Evolutionary conservation across 2,888 invertebrate species (phyloP).

Genomic region (Harmothoe impar): DNA sequence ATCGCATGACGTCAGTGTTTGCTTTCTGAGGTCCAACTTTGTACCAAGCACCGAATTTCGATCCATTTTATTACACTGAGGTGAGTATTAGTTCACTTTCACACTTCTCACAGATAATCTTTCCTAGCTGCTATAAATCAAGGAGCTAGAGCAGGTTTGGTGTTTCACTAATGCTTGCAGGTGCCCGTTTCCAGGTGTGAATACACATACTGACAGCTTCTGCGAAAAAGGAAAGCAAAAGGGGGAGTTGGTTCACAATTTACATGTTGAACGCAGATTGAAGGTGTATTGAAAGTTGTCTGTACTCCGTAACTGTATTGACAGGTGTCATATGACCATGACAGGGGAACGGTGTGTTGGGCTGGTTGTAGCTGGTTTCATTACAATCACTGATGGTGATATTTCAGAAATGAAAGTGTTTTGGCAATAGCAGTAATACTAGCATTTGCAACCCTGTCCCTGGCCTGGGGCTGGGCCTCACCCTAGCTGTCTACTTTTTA

Average conservation of each 20-base stretch:
- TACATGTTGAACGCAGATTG: not conserved
- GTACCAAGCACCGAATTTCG: not conserved
- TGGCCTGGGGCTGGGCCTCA: too few species aligned
- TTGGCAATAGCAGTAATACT: too few species aligned
- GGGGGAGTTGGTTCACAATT: conserved; percentile 1
- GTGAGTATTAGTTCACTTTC: not conserved
- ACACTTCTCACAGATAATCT: not conserved
- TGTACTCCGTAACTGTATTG: too few species aligned
- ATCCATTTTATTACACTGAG: not conserved
- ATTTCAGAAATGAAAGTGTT: too few species aligned
- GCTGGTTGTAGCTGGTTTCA: too few species aligned
- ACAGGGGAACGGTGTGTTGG: too few species aligned
- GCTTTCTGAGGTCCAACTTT: conserved; percentile 6
- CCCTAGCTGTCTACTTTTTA: too few species aligned
- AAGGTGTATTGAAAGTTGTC: not conserved
- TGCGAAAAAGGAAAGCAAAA: not conserved
- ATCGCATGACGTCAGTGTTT: conserved; percentile 55
- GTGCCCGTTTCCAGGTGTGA: not conserved
- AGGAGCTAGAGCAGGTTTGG: not conserved
- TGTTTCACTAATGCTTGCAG: not conserved
- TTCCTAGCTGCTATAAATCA: not conserved
- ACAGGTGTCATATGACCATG: too few species aligned
- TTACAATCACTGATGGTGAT: too few species aligned
- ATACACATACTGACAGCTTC: not conserved
- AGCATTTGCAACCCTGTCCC: too few species aligned